Base-by-base conservation (phyloP, 2,888 invertebrate genomes). In the Ornithoptera priamus region DNA sequence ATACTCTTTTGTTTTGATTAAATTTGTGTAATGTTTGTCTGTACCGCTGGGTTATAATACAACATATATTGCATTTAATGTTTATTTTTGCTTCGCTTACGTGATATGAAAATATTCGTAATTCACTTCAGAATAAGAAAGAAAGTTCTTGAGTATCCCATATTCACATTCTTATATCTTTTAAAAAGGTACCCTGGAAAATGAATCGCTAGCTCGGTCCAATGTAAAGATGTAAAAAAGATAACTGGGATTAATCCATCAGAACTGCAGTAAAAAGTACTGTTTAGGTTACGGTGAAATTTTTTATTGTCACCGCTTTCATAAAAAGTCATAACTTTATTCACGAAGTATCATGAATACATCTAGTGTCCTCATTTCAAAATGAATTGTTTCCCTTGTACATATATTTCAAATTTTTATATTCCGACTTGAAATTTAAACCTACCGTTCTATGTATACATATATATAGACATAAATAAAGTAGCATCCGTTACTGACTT, bases 201-300 rank as follows among this genome's bases (percentile, higher is more conserved):
- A 7, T 7, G 39, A 39, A 7, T 39, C 1, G 10, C 10, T 39
- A 39, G 7, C 7, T 39, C 39, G 1, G 39, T 39, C 7, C 5
- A 17, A 50, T 5, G 22, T 42, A 22, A 20, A 20, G n/a, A 39
- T 36, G n/a, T 61, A 61, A 62, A 62, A 22, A 22, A 15, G 36
- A 42, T 4, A 20, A 15, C 20, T 20, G 46, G n/a, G n/a, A 62
- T 42, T 20, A 22, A 50, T 17, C 17, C 22, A 62, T 20, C 42
- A 60, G 36, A 24, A 58, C 15, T 53, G 20, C 20, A 66, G 66
- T 70, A 67, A 70, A 72, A 72, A 67, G 46, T 72, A 68, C 61
- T 67, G 58, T 72, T 70, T 65, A 60, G 70, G 68, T 68, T 72
- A 70, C 64, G 66, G 64, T 70, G 66, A 72, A 62, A 68, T 63